These are phyloP conservation scores for Trichonephila clavipes DNA, from an alignment of 1,140 invertebrate genomes.

Conservation along the genomic window DNA sequence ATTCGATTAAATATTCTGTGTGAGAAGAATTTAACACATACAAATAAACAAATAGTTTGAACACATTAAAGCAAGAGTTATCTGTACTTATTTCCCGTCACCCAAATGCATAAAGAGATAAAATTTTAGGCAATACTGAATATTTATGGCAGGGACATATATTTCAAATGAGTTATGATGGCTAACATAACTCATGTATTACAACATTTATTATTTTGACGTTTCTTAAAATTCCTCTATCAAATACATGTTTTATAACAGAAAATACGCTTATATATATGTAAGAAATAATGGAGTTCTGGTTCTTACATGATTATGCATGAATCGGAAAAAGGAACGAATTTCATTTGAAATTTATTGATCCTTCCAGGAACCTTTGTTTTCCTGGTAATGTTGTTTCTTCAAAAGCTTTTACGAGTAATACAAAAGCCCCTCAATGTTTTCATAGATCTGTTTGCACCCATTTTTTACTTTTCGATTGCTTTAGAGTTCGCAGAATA, in stretches of 20 bases:
- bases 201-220: slow-evolving; percentile 7
- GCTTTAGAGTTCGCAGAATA: not conserved
- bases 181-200: not conserved
- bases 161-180: slow-evolving; percentile 42
- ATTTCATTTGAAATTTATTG: slow-evolving; percentile 44
- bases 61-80: not conserved
- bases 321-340: not conserved
- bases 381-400: slow-evolving; percentile 1
- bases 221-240: slow-evolving; percentile 14
- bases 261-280: not conserved
- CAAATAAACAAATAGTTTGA: not conserved
- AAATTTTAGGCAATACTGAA: not conserved
- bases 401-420: slow-evolving; percentile 7
- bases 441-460: slow-evolving; percentile 33
- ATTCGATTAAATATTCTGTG: no score
- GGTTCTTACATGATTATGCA: slow-evolving; percentile 20
- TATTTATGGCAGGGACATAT: slow-evolving; percentile 19
- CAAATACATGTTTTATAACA: slow-evolving; percentile 17
- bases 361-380: slow-evolving; percentile 1
- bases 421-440: slow-evolving; percentile 29
- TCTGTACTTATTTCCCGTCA: not conserved
- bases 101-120: not conserved
- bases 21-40: no score
- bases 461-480: slow-evolving; percentile 12
- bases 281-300: slow-evolving; percentile 1